A percentile compares a stretch with the other conserved stretches of the same genome.
These are phyloP conservation scores for Mus pahari DNA, from an alignment of 2,113 vertebrate genomes.

Conservation along the genomic window DNA sequence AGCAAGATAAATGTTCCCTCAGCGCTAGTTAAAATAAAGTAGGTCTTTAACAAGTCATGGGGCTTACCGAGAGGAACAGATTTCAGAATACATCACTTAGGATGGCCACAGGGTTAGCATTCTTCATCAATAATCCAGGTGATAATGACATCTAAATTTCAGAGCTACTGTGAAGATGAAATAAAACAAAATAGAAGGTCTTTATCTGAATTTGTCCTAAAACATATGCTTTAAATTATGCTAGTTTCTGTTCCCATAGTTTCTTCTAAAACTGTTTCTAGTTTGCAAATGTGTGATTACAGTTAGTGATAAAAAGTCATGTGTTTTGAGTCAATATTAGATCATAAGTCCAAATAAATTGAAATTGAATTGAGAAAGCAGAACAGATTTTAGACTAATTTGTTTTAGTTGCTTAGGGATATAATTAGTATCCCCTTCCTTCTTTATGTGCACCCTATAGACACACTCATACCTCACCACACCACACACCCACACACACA, in stretches of 20 bases:
- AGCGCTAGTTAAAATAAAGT: not conserved
- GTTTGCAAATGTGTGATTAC: constrained; percentile 11
- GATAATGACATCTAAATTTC: not conserved
- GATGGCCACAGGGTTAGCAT: no score
- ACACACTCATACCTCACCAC: no score
- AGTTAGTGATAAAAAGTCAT: not conserved
- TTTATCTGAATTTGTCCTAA: constrained; percentile 12
- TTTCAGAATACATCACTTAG: not conserved
- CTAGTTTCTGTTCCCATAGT: not conserved
- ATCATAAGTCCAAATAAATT: constrained; percentile 21
- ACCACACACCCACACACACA: not conserved
- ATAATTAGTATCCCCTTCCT: not conserved
- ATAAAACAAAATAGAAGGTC: not conserved
- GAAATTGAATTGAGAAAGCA: constrained; percentile 25
- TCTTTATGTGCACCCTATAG: not conserved
- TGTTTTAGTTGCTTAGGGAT: not conserved
- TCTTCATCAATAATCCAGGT: not conserved
- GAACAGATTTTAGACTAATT: not conserved
- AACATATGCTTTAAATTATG: not conserved
- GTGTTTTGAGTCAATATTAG: constrained; percentile 27
- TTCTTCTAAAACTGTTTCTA: not conserved
- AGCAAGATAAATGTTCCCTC: not conserved
- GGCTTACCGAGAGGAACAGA: no score
- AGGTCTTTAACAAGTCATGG: not conserved
- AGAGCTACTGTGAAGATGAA: not conserved